phyloP scores from a whole-genome alignment of 64 coral and sea anemone species.

The Actinia tenebrosa region DNA sequence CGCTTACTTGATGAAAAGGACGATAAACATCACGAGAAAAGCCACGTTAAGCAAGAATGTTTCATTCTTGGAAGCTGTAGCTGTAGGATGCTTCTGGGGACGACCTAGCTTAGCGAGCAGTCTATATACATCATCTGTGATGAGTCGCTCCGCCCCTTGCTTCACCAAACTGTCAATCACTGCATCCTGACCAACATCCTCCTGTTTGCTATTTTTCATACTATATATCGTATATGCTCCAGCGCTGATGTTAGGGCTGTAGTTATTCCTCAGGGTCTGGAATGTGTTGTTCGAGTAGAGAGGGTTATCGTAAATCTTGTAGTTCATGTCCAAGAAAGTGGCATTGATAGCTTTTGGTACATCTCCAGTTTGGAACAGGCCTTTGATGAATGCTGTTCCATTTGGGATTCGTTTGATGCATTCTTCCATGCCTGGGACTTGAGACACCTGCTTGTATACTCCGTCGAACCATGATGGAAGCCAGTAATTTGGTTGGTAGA shows the following conservation, averaged over 20 bases:
- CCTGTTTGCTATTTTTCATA: slow-evolving; percentile 28
- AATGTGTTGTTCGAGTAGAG: slow-evolving; percentile 76
- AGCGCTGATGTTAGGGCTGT: slow-evolving; percentile 57
- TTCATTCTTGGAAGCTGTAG: neutral
- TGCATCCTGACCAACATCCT: slow-evolving; percentile 16
- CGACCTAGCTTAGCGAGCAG: slow-evolving; percentile 62
- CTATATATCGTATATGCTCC: slow-evolving; percentile 84
- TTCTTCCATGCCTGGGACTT: neutral
- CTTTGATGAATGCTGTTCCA: slow-evolving; percentile 5
- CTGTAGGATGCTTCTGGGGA: neutral
- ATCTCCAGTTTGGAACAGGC: slow-evolving; percentile 5
- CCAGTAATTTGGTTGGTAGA: slow-evolving; percentile 50
- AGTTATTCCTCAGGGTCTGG: slow-evolving; percentile 56
- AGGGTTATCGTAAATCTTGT: slow-evolving; percentile 79
- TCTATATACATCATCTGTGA: slow-evolving; percentile 78
- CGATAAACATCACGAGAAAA: neutral
- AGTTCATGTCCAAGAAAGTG: slow-evolving; percentile 76
- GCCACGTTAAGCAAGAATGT: neutral
- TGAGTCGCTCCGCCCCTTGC: slow-evolving; percentile 45
- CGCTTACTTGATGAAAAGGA: neutral
- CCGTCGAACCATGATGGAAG: neutral
- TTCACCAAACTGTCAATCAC: slow-evolving; percentile 51
- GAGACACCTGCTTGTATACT: neutral
- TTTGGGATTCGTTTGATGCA: slow-evolving; percentile 2
- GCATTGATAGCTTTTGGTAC: slow-evolving; percentile 51